These are phyloP conservation scores for Torymus texanus DNA, from an alignment of 2,888 invertebrate genomes.

Conservation along the genomic window DNA sequence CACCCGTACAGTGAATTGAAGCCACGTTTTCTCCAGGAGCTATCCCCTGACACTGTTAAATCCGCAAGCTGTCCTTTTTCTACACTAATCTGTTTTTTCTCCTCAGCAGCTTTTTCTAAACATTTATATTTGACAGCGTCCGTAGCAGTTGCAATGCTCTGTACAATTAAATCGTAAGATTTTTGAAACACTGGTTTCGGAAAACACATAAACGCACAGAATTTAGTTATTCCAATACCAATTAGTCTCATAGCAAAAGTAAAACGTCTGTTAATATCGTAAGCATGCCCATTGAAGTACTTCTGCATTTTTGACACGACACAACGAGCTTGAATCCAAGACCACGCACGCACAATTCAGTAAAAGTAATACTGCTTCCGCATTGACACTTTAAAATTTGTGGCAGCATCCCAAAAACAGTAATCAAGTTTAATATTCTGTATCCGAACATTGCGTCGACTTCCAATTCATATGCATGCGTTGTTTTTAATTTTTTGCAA, in stretches of 20 bases:
- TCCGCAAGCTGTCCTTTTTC: conserved; percentile 34
- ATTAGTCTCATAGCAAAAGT: not conserved
- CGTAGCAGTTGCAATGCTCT: not conserved
- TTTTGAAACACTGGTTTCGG: not conserved
- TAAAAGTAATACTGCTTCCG: too few species aligned
- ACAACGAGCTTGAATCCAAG: too few species aligned
- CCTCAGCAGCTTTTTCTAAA: conserved; percentile 25
- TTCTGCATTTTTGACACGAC: not conserved
- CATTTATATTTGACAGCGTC: conserved; percentile 6
- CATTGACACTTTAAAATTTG: too few species aligned
- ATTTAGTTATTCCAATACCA: not conserved
- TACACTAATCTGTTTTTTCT: conserved; percentile 34
- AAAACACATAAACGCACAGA: not conserved
- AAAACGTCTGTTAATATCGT: not conserved
- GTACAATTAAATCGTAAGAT: not conserved
- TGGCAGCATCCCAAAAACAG: too few species aligned
- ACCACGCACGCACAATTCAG: too few species aligned
- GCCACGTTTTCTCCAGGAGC: conserved; percentile 55
- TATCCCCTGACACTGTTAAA: conserved; percentile 56
- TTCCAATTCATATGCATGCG: too few species aligned
- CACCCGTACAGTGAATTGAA: conserved; percentile 47
- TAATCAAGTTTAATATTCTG: too few species aligned
- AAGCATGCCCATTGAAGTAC: not conserved
- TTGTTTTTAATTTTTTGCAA: too few species aligned
- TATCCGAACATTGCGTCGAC: too few species aligned